These are phyloP conservation scores for Agonum fuliginosum DNA, from an alignment of 2,888 invertebrate species.

Conservation along the genomic window DNA sequence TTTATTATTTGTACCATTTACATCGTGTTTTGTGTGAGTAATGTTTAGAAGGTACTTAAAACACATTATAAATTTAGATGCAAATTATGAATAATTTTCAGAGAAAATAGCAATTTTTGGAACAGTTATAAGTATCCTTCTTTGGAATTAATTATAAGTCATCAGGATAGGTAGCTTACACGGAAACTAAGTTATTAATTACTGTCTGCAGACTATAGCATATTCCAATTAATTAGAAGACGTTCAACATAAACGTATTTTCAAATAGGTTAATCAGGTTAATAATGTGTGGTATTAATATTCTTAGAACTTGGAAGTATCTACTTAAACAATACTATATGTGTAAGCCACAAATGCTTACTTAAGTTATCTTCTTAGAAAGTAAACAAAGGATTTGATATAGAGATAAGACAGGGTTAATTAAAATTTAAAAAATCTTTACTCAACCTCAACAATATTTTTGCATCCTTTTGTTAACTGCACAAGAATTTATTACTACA, in stretches of 20 bases:
- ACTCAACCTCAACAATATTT: too few relatives aligned
- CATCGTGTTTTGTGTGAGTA: not conserved
- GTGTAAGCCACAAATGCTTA: conserved; percentile 36
- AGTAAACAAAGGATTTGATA: not conserved
- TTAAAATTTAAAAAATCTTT: not conserved
- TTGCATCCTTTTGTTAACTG: too few relatives aligned
- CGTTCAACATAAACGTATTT: conserved; percentile 35
- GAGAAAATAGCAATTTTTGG: conserved; percentile 15
- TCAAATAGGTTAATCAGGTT: conserved; percentile 46
- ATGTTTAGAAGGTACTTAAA: not conserved
- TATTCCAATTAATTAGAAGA: conserved; percentile 11
- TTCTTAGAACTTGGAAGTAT: conserved; percentile 7
- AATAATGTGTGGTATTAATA: conserved; percentile 13
- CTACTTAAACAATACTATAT: not conserved
- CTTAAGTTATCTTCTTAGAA: conserved; percentile 1
- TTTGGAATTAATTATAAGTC: conserved; percentile 32
- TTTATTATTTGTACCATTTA: conserved; percentile 1
- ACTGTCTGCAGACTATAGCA: conserved; percentile 26
- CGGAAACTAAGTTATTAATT: conserved; percentile 26
- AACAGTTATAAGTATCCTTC: conserved; percentile 36
- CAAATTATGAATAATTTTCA: conserved; percentile 12
- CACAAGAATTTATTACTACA: not conserved
- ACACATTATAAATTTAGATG: not conserved
- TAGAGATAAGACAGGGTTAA: not conserved
- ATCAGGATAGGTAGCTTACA: conserved; percentile 31